These are phyloP conservation scores for Parelbella ahira DNA, from an alignment of 2,888 invertebrate genomes.

Conservation along the genomic window DNA sequence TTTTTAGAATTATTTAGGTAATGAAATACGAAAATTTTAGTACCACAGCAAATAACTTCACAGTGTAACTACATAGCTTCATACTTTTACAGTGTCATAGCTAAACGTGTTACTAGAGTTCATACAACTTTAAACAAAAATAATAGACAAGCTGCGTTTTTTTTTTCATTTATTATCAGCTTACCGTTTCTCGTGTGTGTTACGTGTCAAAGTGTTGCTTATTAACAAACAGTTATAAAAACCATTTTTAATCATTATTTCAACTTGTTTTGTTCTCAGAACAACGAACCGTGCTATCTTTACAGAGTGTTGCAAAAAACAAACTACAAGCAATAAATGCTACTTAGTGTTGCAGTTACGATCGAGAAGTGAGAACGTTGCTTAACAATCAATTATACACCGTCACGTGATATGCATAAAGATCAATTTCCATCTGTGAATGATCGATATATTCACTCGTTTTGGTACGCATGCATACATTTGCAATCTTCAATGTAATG, in stretches of 20 bases:
- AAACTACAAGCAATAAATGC: conserved; percentile 24
- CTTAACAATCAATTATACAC: conserved; percentile 4
- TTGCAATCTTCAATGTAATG: conserved; percentile 20
- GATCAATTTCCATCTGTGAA: neutral
- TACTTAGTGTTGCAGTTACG: conserved; percentile 23
- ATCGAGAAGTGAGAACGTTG: conserved; percentile 10
- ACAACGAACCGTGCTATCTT: conserved; percentile 26
- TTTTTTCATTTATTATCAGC: neutral
- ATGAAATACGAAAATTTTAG: no score
- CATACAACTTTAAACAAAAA: no score
- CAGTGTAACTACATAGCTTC: no score
- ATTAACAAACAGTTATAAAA: conserved; percentile 24
- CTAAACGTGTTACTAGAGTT: no score
- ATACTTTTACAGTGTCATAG: no score
- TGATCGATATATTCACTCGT: neutral
- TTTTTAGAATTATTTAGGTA: no score
- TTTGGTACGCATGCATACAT: conserved; percentile 10
- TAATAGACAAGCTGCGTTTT: no score
- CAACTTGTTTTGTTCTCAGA: conserved; percentile 23
- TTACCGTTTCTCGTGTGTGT: neutral
- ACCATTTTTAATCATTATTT: conserved; percentile 25
- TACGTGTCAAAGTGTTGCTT: conserved; percentile 22
- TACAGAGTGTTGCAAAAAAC: conserved; percentile 25
- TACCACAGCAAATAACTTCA: no score
- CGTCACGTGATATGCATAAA: neutral